Evolutionary conservation across 2,113 vertebrate species (phyloP), one percentile per base, ranked within the genome.

Genomic region (Narcine bancroftii): DNA sequence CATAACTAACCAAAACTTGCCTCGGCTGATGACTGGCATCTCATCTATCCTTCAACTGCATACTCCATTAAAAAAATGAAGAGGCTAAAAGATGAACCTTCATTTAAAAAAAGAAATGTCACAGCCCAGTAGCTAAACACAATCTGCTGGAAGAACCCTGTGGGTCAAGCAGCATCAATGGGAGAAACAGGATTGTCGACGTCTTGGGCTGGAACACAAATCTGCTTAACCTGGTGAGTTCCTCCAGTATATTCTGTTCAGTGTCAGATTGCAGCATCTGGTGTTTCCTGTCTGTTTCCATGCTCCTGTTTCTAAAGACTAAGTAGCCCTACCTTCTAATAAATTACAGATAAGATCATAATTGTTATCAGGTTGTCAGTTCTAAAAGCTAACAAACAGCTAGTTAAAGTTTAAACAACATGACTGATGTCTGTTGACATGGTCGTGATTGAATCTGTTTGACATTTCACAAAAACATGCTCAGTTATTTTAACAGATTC

Each of bases 401-500:
- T 79, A 92, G 92, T 65, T 95, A 95, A 94, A 93, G 94, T 91
- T 50, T 24, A 75, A 92, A 39, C 94, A 94, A 93, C 95, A 94
- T 93, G 94, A 95, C 95, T 94, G 92, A 87, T 94, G 95, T 71
- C 75, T 94, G 95, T 96, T 95, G 93, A 93, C 95, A 89, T 95
- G 47, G 92, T 85, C 92, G 87, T 92, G 50, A 92, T 5, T 10
- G 92, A 42, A 93, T 93, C 85, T 53, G 1, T 60, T 65, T 93
- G 92, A 69, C 89, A 33, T 77, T 73, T 92, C 72, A 93, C 36
- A 26, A 71, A 91, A 92, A 92, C 3, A 29, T 0, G 3, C 83
- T 93, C 65, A 93, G 92, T 45, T 92, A 93, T 92, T 89, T 72
- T 89, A 93, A 93, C 93, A 93, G 81, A 87, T 93, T 92, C 92